Percentiles rank a stretch among this genome's conserved stretches.
phyloP scores from a whole-genome alignment of 2,888 invertebrate genomes.

The Tetragonula carbonaria region DNA sequence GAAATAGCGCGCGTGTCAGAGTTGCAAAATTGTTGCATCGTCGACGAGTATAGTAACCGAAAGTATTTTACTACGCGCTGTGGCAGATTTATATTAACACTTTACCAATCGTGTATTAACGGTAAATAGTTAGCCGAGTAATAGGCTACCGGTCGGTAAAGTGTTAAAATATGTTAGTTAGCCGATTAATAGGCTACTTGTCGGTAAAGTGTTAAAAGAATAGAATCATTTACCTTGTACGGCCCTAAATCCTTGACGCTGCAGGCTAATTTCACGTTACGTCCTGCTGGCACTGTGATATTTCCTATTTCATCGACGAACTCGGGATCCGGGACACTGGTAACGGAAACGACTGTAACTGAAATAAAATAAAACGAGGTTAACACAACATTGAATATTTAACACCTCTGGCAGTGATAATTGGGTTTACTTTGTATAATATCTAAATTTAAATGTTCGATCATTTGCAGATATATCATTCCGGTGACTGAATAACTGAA shows the following conservation, averaged over 20 bases:
- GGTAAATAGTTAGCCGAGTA: too few relatives aligned
- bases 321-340: constrained; percentile 92
- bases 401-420: neutral
- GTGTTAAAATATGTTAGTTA: too few relatives aligned
- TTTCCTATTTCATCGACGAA: constrained; percentile 96
- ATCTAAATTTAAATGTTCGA: too few relatives aligned
- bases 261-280: constrained; percentile 94
- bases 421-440: neutral
- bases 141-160: too few relatives aligned
- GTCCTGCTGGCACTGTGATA: constrained; percentile 95
- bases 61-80: neutral
- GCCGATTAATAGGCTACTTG: too few relatives aligned
- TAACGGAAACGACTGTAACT: constrained; percentile 88
- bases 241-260: constrained; percentile 95
- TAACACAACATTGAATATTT: neutral
- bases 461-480: too few relatives aligned
- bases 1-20: too few relatives aligned
- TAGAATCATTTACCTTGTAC: constrained; percentile 93
- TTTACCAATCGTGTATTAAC: too few relatives aligned
- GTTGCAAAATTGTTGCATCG: too few relatives aligned
- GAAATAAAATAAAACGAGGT: constrained; percentile 82
- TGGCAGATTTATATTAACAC: neutral
- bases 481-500: too few relatives aligned
- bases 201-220: too few relatives aligned
- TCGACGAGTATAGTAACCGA: too few relatives aligned